These are phyloP conservation scores for Idaea dimidiata DNA, from an alignment of 2,888 invertebrate species.

Conservation along the genomic window DNA sequence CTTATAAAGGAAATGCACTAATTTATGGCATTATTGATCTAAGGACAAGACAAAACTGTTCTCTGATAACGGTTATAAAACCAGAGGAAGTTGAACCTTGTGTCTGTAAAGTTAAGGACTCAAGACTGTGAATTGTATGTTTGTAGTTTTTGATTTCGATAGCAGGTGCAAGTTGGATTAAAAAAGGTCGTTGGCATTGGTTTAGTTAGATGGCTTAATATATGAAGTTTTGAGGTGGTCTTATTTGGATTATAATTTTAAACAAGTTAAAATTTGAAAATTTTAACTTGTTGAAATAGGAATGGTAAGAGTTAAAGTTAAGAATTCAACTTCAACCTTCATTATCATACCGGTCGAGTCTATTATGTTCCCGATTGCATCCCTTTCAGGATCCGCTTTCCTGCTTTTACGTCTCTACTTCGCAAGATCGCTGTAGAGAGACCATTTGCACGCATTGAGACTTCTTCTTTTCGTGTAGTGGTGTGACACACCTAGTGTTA, in stretches of 20 bases:
- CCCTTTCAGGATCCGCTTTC: too few species aligned
- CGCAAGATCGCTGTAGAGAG: too few species aligned
- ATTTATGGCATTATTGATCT: not conserved
- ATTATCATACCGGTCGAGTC: too few species aligned
- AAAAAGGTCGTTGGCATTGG: not conserved
- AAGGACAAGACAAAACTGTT: not conserved
- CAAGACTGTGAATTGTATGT: not conserved
- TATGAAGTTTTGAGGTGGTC: not conserved
- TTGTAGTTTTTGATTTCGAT: not conserved
- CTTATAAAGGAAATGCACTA: not conserved
- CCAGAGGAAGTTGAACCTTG: not conserved
- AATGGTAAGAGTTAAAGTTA: too few species aligned
- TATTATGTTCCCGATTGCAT: too few species aligned
- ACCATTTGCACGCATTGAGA: too few species aligned
- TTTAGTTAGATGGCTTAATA: not conserved
- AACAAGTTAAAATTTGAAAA: too few species aligned
- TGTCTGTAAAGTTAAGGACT: not conserved
- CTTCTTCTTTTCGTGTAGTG: too few species aligned
- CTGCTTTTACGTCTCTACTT: too few species aligned
- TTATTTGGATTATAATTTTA: not conserved
- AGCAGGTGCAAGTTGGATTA: not conserved
- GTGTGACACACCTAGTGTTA: too few species aligned
- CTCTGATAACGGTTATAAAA: not conserved
- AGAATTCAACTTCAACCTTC: too few species aligned
- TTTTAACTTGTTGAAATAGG: too few species aligned